Base-by-base conservation (phyloP, 1,140 invertebrate genomes). In the Drosophila quadrilineata region DNA sequence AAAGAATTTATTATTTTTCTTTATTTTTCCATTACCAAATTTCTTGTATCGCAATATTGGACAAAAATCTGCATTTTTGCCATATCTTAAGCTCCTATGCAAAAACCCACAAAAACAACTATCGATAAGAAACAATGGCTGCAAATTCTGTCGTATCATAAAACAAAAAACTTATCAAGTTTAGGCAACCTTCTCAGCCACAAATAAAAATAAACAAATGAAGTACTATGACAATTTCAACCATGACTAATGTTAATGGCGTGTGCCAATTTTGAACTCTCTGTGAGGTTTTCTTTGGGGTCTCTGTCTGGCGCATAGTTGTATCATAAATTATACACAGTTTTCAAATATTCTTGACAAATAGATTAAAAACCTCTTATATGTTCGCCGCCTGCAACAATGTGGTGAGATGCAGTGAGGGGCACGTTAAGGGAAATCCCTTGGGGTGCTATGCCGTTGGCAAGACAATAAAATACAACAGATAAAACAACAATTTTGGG, bases 231-330 rank as follows among this genome's bases (percentile, higher is more conserved):
- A 9, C 45, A 53, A 56, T 49, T 31, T 19, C 54, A 56, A 52
- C 59, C 54, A 75, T 79, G 75, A 79, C 75, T 80, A 79, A 79
- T 79, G 67, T 41, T 50, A 65, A 71, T 74, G 71, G 66, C 66
- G 72, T 71, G 56, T 29, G 43, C 57, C 56, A 67, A 59, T 58
- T 79, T 52, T n/a, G n/a, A 63, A 75, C 71, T 66, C 53, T 62
- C 46, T 45, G 56, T 14, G 29, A 49, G 43, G 29, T 59, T 56
- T 75, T 71, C 45, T 57, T 41, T 22, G 50, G 64, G 58, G n/a
- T n/a, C 46, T 35, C n/a, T 50, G 65, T n/a, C n/a, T n/a, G n/a
- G n/a, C n/a, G 46, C 40, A 75, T 70, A 70, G n/a, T n/a, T n/a
- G n/a, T 74, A 56, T 58, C 57, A 75, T 69, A 74, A 74, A 71